phyloP scores from a whole-genome alignment of 2,888 invertebrate genomes.

The Caenorhabditis sp. region DNA sequence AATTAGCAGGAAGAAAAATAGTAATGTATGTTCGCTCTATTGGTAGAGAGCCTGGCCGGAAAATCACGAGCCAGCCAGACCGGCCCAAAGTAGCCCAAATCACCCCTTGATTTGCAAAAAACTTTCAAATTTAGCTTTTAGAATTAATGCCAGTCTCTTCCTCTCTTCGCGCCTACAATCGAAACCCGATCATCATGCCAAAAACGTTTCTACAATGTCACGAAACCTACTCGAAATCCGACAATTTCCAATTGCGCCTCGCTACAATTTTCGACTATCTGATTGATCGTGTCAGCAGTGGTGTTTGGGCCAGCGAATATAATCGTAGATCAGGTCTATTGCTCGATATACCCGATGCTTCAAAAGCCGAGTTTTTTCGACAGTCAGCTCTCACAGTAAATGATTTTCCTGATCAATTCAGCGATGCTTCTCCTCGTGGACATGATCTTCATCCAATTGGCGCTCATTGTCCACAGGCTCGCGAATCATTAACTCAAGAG shows the following conservation, averaged over 20 bases:
- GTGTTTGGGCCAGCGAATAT: constrained; percentile 11
- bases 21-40: too few species aligned
- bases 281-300: constrained; percentile 26
- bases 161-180: constrained; percentile 25
- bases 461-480: constrained; percentile 31
- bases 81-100: too few species aligned
- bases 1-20: too few species aligned
- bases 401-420: constrained; percentile 33
- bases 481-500: constrained; percentile 16
- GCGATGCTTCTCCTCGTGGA: constrained; percentile 22
- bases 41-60: too few species aligned
- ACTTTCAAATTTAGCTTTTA: neutral
- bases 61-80: too few species aligned
- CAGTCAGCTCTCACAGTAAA: constrained; percentile 10
- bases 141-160: constrained; percentile 36
- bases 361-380: constrained; percentile 7
- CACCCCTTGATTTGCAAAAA: too few species aligned
- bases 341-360: constrained; percentile 10
- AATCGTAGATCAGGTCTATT: constrained; percentile 17
- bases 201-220: constrained; percentile 21
- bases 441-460: constrained; percentile 33
- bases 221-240: constrained; percentile 14
- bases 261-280: constrained; percentile 19
- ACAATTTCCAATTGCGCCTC: constrained; percentile 3
- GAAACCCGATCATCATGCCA: constrained; percentile 45